phyloP scores from a whole-genome alignment of 2,113 vertebrate species.

The Macroglossus sobrinus region DNA sequence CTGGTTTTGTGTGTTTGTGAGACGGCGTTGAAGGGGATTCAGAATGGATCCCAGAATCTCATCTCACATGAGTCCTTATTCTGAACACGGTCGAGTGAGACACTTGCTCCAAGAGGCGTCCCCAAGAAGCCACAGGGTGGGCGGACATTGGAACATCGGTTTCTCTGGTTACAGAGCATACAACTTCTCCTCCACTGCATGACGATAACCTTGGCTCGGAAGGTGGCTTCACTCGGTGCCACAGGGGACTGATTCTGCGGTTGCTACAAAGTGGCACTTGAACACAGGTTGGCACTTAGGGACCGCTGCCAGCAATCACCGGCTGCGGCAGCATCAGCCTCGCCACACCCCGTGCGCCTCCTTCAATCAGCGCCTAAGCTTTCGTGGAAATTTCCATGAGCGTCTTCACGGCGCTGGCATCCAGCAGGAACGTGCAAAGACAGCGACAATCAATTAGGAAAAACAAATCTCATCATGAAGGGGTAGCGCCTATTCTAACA shows the following conservation, averaged over 20 bases:
- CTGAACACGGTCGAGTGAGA: no score
- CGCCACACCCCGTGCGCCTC: background rate
- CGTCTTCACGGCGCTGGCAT: conserved; percentile 9
- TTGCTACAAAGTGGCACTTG: background rate
- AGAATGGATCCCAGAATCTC: background rate
- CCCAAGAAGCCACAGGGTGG: background rate
- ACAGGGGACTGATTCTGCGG: background rate
- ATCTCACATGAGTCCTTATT: background rate
- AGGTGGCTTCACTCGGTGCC: background rate
- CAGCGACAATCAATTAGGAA: conserved; percentile 44
- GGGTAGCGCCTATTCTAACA: background rate
- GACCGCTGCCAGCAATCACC: background rate
- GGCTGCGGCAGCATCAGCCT: conserved; percentile 1
- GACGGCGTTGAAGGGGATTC: background rate
- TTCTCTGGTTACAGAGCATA: background rate
- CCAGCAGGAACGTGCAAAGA: conserved; percentile 27
- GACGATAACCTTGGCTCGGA: background rate
- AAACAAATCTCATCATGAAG: conserved; percentile 28
- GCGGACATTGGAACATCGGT: background rate
- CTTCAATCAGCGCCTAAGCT: conserved; percentile 34
- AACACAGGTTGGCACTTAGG: conserved; percentile 21
- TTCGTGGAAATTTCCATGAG: conserved; percentile 52
- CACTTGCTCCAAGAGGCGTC: no score
- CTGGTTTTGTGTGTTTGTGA: background rate
- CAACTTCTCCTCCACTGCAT: background rate